Conservation (phyloP, 2,888 invertebrate genomes). For the Ectobius pallidus region DNA sequence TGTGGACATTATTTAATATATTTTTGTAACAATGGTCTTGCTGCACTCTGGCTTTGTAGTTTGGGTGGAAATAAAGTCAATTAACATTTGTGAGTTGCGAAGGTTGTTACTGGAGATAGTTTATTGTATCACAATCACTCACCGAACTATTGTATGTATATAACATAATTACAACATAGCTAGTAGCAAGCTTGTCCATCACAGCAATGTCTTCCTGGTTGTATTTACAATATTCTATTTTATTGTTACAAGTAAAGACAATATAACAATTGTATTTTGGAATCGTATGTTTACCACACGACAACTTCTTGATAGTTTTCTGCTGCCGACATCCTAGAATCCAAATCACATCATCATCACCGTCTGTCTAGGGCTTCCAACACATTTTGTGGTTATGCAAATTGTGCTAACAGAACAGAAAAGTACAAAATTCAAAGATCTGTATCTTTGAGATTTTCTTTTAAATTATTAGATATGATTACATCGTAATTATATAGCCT, state of each 20-base stretch:
- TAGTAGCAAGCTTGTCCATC: neutral
- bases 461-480: neutral
- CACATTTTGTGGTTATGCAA: no score
- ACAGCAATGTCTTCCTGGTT: neutral
- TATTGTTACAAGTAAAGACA: neutral
- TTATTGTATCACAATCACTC: no score
- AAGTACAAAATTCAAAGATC: neutral
- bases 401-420: neutral
- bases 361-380: neutral
- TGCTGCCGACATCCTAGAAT: constrained; percentile 44
- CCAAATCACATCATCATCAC: neutral
- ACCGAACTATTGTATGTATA: no score
- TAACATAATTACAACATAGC: no score
- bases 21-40: no score
- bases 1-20: no score
- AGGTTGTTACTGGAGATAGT: no score
- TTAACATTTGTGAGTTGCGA: no score
- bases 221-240: neutral
- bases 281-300: constrained; percentile 63
- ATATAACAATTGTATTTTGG: neutral
- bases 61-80: no score
- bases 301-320: constrained; percentile 60
- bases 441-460: neutral
- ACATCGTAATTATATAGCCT: no score
- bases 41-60: no score